Base-by-base conservation (phyloP, 2,113 vertebrate species). In the Phylloscopus trochilus region DNA sequence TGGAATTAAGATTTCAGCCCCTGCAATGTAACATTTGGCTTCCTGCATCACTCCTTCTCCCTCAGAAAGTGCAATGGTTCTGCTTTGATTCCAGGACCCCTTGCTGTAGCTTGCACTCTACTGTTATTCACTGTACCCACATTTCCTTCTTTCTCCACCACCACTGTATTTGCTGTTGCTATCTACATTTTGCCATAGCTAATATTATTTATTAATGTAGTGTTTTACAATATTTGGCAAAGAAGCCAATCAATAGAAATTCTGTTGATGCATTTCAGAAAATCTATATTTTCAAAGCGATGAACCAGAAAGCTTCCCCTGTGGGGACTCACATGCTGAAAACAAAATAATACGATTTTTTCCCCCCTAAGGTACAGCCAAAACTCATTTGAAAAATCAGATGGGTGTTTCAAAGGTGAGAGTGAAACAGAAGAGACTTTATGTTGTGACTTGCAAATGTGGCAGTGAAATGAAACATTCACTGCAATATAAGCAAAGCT, bases 201-300 rank as follows among this genome's bases (percentile, higher is more conserved):
- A 82, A 90, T 94, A 78, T 87, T 90, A 93, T 93, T 90, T 86
- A 90, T 95, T 63, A 75, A 78, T 72, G 23, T 85, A 30, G 33
- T 52, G 27, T 87, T 79, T 33, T 79, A 51, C 60, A 80, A 10
- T 86, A 79, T 78, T 87, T 88, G 92, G 66, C 82, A 87, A 83
- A 83, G 55, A 93, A 85, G 22, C 18, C 22, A 92, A 90, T 95
- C 86, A 70, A 92, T 78, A 91, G 58, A 90, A 86, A 74, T 75
- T 88, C 55, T 83, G 52, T 83, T 87, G 74, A 35, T 75, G 83
- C 59, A 47, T 89, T 46, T 92, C 62, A 91, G 66, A 91, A 91
- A 86, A 92, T 89, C 70, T 81, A 2, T 93, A 60, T 95, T 94
- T 88, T 89, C 63, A 60, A 85, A 95, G 35, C 70, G 73, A 86